A percentile compares a stretch with the other conserved stretches of the same genome.
phyloP scores from a whole-genome alignment of 2,113 vertebrate genomes.

The Pelusios castaneus region DNA sequence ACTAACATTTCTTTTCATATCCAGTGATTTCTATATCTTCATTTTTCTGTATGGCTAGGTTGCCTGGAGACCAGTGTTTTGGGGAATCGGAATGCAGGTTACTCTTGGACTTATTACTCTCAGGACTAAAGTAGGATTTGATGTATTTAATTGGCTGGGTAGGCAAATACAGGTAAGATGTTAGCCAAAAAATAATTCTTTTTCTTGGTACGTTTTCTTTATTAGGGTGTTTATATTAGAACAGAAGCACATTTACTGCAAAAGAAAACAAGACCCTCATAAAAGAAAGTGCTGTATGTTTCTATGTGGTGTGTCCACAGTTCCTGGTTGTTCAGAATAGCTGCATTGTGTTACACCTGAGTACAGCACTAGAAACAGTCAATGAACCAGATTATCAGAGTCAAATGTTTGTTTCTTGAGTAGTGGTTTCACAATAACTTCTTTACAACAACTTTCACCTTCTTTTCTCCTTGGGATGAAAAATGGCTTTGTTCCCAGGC shows the following conservation, averaged over 20 bases:
- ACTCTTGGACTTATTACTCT: slow-evolving; percentile 85
- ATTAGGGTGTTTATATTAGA: neutral
- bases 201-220: neutral
- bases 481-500: neutral
- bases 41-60: slow-evolving; percentile 73
- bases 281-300: neutral
- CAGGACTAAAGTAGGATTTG: slow-evolving; percentile 81
- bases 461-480: neutral
- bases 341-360: neutral
- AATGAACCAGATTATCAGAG: neutral
- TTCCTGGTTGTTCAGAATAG: neutral
- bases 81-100: slow-evolving; percentile 86
- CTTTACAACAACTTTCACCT: no score
- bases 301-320: neutral
- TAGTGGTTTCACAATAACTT: neutral
- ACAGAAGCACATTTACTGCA: neutral
- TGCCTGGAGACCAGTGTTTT: slow-evolving; percentile 83
- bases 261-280: neutral
- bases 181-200: neutral
- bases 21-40: neutral
- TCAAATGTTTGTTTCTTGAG: neutral
- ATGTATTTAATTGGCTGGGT: slow-evolving; percentile 82
- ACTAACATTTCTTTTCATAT: neutral
- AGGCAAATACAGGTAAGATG: slow-evolving; percentile 82
- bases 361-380: neutral